Base-by-base conservation (phyloP, 2,797 vertebrate species). In the Spatula versicolor region DNA sequence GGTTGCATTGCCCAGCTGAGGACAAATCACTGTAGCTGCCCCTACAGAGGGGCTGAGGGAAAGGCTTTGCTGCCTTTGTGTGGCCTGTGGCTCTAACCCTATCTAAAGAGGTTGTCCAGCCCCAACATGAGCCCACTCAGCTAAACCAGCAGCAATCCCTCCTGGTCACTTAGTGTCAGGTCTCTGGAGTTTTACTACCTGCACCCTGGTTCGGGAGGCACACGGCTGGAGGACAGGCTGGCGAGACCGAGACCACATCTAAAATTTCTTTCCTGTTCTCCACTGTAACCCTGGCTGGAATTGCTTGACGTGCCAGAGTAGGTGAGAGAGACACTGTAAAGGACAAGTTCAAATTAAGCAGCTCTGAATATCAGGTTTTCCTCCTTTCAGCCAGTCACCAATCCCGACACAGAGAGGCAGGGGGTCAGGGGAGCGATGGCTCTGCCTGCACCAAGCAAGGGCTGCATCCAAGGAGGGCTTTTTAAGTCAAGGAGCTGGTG, bases 211-310 rank as follows among this genome's bases (percentile, higher is more conserved):
- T 48, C 12, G 2, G 48, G 23, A 48, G 48, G 48, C 48, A 50
- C 48, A 50, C 2, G 25, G 50, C 50, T 52, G 50, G 50, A 52
- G 14, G 50, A 26, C 25, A 52, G 50, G 50, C 48, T 50, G 26
- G 26, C 4, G 15, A 52, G 50, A 52, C 26, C 8, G 2, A 5
- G 25, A 52, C 50, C 50, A 16, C 83, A 63, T n/a, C 92, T 93
- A 62, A 28, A 52, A 64, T 92, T 82, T 84, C 83, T 86, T 83
- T 90, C 81, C 88, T 67, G 39, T 63, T 82, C 86, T 52, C 77
- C 5, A 0, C 60, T 60, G 13, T 20, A 26, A 50, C 64, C 60
- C 78, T 71, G 85, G 37, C 73, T 88, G 37, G 90, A 62, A 45
- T 68, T 22, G 75, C 62, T 63, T 50, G 62, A 23, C 0, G 0